Evolutionary conservation across 2,888 invertebrate species (phyloP).

Genomic region (Dasysyrphus tricinctus): DNA sequence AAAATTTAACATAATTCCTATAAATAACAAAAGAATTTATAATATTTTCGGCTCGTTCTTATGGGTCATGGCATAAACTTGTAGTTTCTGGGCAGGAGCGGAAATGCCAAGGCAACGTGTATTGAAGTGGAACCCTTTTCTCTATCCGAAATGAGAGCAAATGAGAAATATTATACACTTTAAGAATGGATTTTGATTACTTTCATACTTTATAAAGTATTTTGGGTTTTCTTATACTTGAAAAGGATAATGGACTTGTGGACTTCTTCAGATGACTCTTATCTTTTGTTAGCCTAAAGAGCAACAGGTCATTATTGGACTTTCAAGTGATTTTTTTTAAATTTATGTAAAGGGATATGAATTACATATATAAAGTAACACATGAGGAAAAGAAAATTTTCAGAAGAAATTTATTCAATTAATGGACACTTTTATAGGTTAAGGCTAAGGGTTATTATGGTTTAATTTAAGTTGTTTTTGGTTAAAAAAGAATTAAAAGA

Average conservation of each 20-base stretch:
- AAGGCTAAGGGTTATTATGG: too few species aligned
- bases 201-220: conserved; percentile 67
- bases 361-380: too few species aligned
- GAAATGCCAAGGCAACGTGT: background rate
- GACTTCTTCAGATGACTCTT: conserved; percentile 44
- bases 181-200: conserved; percentile 63
- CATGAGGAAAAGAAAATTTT: too few species aligned
- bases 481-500: too few species aligned
- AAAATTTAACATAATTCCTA: conserved; percentile 61
- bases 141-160: background rate
- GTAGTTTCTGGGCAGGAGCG: background rate
- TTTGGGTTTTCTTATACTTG: conserved; percentile 45
- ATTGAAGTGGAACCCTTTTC: background rate
- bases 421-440: too few species aligned
- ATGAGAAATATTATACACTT: conserved; percentile 16
- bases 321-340: conserved; percentile 35
- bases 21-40: conserved; percentile 67
- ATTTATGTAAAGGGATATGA: background rate
- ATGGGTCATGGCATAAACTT: conserved; percentile 22
- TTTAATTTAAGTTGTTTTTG: too few species aligned
- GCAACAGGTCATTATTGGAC: conserved; percentile 52
- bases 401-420: too few species aligned
- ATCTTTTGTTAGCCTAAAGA: conserved; percentile 27
- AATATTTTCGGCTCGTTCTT: conserved; percentile 48
- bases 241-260: conserved; percentile 45